Percentiles rank a stretch among this genome's conserved stretches.
These are phyloP conservation scores for Slavum lentiscoides DNA, from an alignment of 2,888 invertebrate genomes.

Conservation along the genomic window DNA sequence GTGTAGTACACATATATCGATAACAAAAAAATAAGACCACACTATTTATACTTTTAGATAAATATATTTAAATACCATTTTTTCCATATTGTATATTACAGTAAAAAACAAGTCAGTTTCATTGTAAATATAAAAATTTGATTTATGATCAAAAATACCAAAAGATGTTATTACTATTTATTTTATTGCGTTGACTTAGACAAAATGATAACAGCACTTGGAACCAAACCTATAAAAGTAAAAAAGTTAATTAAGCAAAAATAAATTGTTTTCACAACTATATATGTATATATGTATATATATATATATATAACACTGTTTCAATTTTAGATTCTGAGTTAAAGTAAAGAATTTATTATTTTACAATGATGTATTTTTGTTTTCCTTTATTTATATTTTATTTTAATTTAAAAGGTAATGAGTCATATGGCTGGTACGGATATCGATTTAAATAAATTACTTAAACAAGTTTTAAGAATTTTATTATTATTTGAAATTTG, in stretches of 20 bases:
- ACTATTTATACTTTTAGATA: neutral
- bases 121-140: neutral
- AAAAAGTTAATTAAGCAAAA: conserved; percentile 18
- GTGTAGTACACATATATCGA: neutral
- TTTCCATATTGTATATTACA: conserved; percentile 17
- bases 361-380: no score
- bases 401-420: no score
- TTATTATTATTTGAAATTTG: no score
- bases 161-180: neutral
- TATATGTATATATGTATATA: no score
- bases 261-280: neutral
- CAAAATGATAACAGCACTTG: conserved; percentile 81
- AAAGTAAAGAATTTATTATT: no score
- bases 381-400: no score
- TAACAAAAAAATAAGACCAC: no score
- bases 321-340: no score
- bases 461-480: no score
- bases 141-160: neutral
- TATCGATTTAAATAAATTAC: no score
- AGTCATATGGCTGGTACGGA: no score
- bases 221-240: conserved; percentile 72
- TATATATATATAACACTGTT: no score
- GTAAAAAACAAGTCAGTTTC: neutral
- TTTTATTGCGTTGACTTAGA: conserved; percentile 60
- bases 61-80: conserved; percentile 10